Evolutionary conservation across 2,113 vertebrate species (phyloP).

Genomic region (Pagrus major): DNA sequence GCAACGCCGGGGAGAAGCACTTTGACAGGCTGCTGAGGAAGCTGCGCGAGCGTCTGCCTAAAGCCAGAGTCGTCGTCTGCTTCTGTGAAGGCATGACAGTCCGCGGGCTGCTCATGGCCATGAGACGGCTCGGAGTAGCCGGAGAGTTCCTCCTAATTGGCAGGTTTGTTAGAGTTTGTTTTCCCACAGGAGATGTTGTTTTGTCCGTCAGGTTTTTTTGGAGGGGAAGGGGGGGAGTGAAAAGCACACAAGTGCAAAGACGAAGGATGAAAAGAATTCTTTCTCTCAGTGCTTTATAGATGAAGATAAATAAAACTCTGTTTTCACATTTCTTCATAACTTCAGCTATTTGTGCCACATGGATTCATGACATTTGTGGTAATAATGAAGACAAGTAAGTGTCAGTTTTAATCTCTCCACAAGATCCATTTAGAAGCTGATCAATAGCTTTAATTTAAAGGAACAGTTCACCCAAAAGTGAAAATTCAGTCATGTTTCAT

Average conservation of each 20-base stretch:
- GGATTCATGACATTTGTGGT: not conserved
- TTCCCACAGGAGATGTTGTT: not conserved
- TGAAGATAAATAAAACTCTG: not conserved
- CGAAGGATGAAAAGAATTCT: not conserved
- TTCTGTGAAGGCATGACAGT: constrained; percentile 99
- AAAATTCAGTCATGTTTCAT: no score
- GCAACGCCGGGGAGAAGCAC: constrained; percentile 96
- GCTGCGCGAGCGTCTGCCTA: constrained; percentile 93
- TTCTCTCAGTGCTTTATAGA: not conserved
- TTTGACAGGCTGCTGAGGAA: constrained; percentile 97
- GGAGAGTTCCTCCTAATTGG: constrained; percentile 97
- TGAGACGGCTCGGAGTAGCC: constrained; percentile 92
- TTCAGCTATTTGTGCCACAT: not conserved
- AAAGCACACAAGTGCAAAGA: constrained; percentile 10
- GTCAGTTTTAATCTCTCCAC: no score
- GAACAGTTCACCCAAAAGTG: no score
- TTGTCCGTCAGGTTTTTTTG: not conserved
- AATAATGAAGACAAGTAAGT: no score
- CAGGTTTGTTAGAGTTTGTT: constrained; percentile 84
- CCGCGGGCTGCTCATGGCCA: constrained; percentile 95
- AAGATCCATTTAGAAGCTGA: not conserved
- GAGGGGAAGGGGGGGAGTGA: constrained; percentile 10
- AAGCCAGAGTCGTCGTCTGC: constrained; percentile 96
- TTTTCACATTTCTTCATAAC: not conserved
- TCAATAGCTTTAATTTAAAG: no score